phyloP scores from a whole-genome alignment of 2,113 vertebrate species.

The Sprattus sprattus region DNA sequence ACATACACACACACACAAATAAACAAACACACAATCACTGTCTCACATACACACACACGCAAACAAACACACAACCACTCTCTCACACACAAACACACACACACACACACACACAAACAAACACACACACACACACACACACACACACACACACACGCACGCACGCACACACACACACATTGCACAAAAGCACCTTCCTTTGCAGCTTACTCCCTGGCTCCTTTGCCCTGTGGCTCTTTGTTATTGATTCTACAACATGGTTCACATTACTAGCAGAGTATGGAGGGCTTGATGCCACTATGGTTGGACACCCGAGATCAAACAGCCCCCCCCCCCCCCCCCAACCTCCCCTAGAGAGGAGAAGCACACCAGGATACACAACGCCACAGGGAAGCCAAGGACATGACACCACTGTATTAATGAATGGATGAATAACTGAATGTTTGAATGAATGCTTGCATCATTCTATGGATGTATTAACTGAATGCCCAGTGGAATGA shows the following conservation, averaged over 20 bases:
- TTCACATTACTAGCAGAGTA: not conserved
- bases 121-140: not conserved
- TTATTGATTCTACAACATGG: not conserved
- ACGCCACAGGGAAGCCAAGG: not conserved
- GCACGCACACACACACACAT: too few species aligned
- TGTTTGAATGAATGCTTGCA: not conserved
- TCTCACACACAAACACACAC: not conserved
- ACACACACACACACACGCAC: too few species aligned
- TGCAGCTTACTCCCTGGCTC: not conserved
- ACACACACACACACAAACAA: not conserved
- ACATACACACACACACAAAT: not conserved
- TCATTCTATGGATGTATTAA: too few species aligned
- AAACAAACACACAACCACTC: conserved; percentile 10
- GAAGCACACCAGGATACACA: not conserved
- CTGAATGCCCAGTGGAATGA: too few species aligned
- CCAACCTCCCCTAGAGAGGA: not conserved
- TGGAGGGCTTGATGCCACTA: not conserved
- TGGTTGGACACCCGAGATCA: not conserved
- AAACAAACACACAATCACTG: not conserved
- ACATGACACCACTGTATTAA: not conserved
- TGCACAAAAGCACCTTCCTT: too few species aligned
- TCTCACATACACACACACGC: not conserved
- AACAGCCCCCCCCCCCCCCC: not conserved
- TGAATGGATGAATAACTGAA: not conserved
- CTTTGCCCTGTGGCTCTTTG: not conserved